Evolutionary conservation across 1,140 invertebrate species (phyloP).

Genomic region (Drosophila sucinea): DNA sequence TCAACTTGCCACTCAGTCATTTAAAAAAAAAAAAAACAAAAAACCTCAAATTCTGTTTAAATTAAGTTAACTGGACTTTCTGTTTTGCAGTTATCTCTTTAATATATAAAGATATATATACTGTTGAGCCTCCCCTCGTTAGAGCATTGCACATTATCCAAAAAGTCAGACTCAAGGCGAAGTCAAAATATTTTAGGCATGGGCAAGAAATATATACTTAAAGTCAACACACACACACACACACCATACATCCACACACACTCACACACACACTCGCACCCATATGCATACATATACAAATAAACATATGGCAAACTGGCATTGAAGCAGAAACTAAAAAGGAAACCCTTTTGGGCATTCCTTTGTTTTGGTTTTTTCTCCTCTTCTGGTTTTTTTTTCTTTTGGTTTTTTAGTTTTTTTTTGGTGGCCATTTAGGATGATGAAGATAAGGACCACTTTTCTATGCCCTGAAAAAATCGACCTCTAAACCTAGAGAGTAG

Average conservation of each 20-base stretch:
- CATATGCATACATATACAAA: neutral
- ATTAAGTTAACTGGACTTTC: neutral
- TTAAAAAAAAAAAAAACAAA: neutral
- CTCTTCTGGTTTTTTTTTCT: conserved; percentile 4
- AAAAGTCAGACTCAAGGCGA: neutral
- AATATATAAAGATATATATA: too few relatives aligned
- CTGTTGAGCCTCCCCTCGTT: neutral
- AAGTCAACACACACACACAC: neutral
- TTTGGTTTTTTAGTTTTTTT: neutral
- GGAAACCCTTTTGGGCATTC: conserved; percentile 58
- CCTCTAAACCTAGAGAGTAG: too few relatives aligned
- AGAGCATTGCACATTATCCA: neutral
- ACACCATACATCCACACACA: neutral
- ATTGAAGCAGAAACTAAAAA: conserved; percentile 56
- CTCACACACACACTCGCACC: neutral
- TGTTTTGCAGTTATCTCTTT: too few relatives aligned
- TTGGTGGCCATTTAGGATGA: neutral
- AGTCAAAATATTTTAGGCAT: neutral
- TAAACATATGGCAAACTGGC: conserved; percentile 29
- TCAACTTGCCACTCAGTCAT: conserved; percentile 8
- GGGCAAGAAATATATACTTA: neutral
- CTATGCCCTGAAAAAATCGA: neutral
- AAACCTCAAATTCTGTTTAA: neutral
- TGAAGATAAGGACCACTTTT: neutral
- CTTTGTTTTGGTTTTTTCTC: conserved; percentile 20